Percentiles rank a stretch among this genome's conserved stretches.
phyloP scores from a whole-genome alignment of 1,140 invertebrate species.

The Brachionus koreanus region DNA sequence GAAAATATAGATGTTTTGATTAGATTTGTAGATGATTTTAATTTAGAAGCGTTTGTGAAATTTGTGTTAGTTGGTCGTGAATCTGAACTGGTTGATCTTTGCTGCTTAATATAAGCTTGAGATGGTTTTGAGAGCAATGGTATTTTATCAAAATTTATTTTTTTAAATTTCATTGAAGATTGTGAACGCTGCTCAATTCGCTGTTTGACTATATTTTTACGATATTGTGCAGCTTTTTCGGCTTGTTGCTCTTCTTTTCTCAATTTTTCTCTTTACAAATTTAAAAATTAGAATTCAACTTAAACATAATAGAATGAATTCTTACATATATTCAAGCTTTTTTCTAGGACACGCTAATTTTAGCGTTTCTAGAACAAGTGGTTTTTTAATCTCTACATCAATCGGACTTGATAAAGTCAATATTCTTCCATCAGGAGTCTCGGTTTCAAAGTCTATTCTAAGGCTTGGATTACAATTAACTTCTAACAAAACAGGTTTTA shows the following conservation, averaged over 20 bases:
- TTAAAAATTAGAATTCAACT: background rate
- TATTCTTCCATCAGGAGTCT: conserved; percentile 50
- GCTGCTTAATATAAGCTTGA: background rate
- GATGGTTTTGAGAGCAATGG: conserved; percentile 32
- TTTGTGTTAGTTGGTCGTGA: background rate
- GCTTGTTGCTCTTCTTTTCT: conserved; percentile 21
- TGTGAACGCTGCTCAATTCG: background rate
- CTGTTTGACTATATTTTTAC: conserved; percentile 15
- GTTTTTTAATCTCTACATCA: conserved; percentile 56
- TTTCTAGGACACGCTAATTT: conserved; percentile 24
- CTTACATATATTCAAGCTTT: conserved; percentile 41
- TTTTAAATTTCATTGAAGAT: background rate
- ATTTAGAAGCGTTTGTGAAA: background rate
- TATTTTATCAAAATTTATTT: conserved; percentile 12
- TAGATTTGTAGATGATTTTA: background rate
- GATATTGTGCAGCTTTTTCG: background rate
- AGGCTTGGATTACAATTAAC: conserved; percentile 61
- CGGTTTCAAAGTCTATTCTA: conserved; percentile 57
- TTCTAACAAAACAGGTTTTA: conserved; percentile 79
- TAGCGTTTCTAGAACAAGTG: conserved; percentile 45
- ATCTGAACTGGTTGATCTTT: background rate
- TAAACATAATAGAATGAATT: background rate
- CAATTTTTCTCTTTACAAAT: conserved; percentile 15
- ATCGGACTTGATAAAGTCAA: conserved; percentile 50
- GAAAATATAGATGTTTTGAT: background rate